phyloP scores from a whole-genome alignment of 2,113 vertebrate species.

The Coturnix japonica region DNA sequence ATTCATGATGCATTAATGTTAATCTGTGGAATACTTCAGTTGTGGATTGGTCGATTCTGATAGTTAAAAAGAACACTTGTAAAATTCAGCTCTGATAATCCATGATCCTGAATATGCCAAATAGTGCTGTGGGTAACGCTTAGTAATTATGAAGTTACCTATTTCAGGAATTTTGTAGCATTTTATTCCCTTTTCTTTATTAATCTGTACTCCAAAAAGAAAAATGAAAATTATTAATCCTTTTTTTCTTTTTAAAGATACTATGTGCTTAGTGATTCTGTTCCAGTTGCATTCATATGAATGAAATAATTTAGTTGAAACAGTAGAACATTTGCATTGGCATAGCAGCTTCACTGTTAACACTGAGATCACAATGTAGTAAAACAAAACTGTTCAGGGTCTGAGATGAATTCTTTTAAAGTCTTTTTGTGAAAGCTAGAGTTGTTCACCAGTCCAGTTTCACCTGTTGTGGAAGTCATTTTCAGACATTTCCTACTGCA shows the following conservation, averaged over 20 bases:
- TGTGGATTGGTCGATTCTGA: background rate
- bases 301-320: background rate
- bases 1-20: slow-evolving; percentile 23
- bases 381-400: background rate
- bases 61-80: background rate
- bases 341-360: background rate
- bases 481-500: background rate
- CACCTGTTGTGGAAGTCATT: background rate
- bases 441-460: background rate
- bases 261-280: background rate
- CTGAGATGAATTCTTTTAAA: slow-evolving; percentile 9
- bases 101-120: background rate
- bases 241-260: background rate
- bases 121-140: background rate
- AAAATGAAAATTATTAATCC: background rate
- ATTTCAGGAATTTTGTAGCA: background rate
- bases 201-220: background rate
- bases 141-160: background rate
- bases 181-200: background rate
- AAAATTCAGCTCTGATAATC: background rate
- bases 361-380: background rate
- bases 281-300: background rate
- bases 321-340: background rate
- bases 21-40: background rate
- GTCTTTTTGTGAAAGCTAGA: background rate